Evolutionary conservation across 2,888 invertebrate genomes (phyloP).

Genomic region (Acanthosoma haemorrhoidale): DNA sequence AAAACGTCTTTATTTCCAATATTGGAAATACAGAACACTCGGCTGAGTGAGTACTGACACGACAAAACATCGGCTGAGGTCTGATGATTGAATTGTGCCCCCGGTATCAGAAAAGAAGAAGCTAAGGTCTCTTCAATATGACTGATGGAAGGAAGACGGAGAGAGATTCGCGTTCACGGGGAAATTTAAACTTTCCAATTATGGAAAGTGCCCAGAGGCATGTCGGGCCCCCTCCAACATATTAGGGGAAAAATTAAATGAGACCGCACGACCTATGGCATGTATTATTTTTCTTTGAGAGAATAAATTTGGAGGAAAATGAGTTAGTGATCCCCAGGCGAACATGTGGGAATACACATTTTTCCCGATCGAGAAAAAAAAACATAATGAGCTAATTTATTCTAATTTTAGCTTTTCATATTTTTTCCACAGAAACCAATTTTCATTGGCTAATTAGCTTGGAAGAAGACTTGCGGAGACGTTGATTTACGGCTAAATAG

Average conservation of each 20-base stretch:
- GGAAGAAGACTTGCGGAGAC: too few relatives aligned
- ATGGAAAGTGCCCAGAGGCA: not conserved
- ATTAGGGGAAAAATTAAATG: constrained; percentile 22
- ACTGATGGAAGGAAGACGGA: not conserved
- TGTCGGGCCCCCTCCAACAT: not conserved
- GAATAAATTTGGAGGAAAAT: not conserved
- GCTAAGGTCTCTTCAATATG: constrained; percentile 1
- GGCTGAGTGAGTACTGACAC: not conserved
- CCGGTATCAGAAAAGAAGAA: not conserved
- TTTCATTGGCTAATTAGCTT: too few relatives aligned
- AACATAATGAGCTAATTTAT: too few relatives aligned
- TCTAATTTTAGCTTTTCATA: too few relatives aligned
- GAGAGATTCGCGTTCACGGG: not conserved
- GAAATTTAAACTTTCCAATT: constrained; percentile 17
- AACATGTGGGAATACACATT: too few relatives aligned
- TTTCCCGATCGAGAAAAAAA: too few relatives aligned
- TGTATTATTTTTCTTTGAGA: constrained; percentile 15
- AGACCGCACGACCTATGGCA: not conserved
- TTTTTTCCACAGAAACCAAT: too few relatives aligned
- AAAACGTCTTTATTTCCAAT: not conserved
- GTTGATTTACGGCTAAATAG: too few relatives aligned
- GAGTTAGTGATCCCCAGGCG: too few relatives aligned
- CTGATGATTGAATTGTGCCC: constrained; percentile 7
- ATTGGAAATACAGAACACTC: not conserved
- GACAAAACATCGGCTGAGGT: not conserved